Evolutionary conservation across 2,113 vertebrate species (phyloP).

Genomic region (Cottus gobio): DNA sequence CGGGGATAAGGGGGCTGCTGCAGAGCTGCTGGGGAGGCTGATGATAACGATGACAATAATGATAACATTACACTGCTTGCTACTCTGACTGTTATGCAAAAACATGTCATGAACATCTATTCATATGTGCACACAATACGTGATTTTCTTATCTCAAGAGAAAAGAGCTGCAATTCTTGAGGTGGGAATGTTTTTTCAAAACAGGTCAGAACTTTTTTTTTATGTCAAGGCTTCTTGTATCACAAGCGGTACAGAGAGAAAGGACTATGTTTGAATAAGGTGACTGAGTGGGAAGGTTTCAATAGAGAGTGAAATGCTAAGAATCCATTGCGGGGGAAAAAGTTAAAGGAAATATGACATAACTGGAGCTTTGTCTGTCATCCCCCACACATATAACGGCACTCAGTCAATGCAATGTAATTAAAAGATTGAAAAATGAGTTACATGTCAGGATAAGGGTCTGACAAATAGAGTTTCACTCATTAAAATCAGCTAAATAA

Average conservation of each 20-base stretch:
- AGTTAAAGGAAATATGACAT: not conserved
- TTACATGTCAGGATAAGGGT: not conserved
- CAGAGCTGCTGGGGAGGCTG: slow-evolving; percentile 21
- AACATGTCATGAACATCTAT: not conserved
- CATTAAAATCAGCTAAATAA: not conserved
- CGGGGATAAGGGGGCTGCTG: slow-evolving; percentile 69
- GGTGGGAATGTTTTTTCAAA: not conserved
- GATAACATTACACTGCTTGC: not conserved
- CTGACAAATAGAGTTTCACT: not conserved
- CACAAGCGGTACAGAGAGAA: not conserved
- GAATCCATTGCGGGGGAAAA: not conserved
- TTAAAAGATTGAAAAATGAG: not conserved
- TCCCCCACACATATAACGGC: not conserved
- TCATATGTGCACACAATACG: not conserved
- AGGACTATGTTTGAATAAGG: not conserved
- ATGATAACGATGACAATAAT: slow-evolving; percentile 23
- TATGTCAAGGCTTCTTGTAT: not conserved
- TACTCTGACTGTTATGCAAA: not conserved
- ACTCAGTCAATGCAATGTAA: not conserved
- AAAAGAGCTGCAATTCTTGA: not conserved
- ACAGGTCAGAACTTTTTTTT: not conserved
- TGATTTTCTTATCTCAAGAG: not conserved
- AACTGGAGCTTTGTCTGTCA: not conserved
- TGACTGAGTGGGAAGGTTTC: not conserved
- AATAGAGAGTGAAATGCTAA: not conserved